Evolutionary conservation across 2,113 vertebrate genomes (phyloP), one percentile per base, ranked within the genome.

Genomic region (Anguilla japonica): DNA sequence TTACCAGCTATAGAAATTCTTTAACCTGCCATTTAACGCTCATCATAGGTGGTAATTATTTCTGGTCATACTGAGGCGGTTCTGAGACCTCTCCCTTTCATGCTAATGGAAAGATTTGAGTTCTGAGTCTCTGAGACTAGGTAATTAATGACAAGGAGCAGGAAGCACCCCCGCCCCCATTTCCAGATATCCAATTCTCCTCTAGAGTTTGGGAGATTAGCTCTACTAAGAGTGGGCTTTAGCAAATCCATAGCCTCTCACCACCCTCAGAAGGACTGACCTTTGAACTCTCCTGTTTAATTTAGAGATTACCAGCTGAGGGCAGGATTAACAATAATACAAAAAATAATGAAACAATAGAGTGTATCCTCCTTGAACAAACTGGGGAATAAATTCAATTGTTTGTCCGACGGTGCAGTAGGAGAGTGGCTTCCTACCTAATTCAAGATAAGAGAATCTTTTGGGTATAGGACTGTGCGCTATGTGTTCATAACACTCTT

Each of bases 1-100:
- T 95, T 96, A 95, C 95, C 96, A 96, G 96, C 94, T 91, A 93
- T 93, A 95, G 94, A 95, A 96, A 96, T 96, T 95, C 96, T 95
- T 95, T 96, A 26, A 95, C 95, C 96, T 96, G 96, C 95, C 95
- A 96, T 95, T 97, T 96, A 96, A 96, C 96, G 96, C 95, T 94
- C 95, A 95, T 95, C 95, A 91, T 95, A 96, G 96, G 96, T 96
- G 95, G 96, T 95, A 96, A 96, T 96, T 96, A 96, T 96, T 96
- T 95, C 94, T 95, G 95, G 94, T 93, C 95, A 91, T 91, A 95
- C 63, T 83, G 86, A 85, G 82, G 89, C 89, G 87, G 93, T 94
- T 95, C 96, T 91, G 93, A 75, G 26, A 34, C 26, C 71, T 11
- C 71, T 75, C 71, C 71, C n/a, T 29, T 34, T 94, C 95, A 94